phyloP scores from a whole-genome alignment of 1,140 invertebrate genomes.

The Melitaea cinxia region DNA sequence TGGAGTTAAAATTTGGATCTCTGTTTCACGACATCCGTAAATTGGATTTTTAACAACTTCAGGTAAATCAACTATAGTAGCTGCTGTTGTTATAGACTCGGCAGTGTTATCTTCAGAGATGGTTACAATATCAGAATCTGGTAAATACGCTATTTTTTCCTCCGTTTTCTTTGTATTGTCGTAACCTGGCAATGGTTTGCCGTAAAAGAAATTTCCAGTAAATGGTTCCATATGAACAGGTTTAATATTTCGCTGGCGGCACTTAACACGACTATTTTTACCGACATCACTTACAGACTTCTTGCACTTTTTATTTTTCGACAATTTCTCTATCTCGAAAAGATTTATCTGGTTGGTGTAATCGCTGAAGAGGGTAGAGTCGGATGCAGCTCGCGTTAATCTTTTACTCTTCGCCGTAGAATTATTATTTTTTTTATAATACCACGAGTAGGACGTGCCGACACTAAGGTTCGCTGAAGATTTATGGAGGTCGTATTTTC shows the following conservation, averaged over 20 bases:
- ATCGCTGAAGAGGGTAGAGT: constrained; percentile 81
- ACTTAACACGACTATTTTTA: constrained; percentile 64
- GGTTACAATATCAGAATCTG: constrained; percentile 70
- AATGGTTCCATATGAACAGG: constrained; percentile 70
- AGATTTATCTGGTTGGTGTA: constrained; percentile 78
- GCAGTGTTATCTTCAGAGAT: constrained; percentile 62
- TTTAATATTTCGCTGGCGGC: constrained; percentile 58
- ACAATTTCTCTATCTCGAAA: constrained; percentile 67
- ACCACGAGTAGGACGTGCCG: constrained; percentile 78
- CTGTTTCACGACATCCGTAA: constrained; percentile 62
- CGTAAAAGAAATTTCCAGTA: constrained; percentile 75
- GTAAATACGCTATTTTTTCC: constrained; percentile 70
- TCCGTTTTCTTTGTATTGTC: constrained; percentile 61
- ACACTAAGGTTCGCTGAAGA: constrained; percentile 77
- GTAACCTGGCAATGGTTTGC: constrained; percentile 68
- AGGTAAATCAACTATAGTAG: constrained; percentile 63
- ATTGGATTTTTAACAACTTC: constrained; percentile 70
- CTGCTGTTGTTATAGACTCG: constrained; percentile 58
- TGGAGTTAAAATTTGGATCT: constrained; percentile 57
- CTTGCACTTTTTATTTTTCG: constrained; percentile 58
- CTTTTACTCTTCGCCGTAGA: constrained; percentile 60
- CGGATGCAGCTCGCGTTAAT: constrained; percentile 65
- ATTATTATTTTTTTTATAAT: constrained; percentile 75
- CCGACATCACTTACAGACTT: constrained; percentile 66
- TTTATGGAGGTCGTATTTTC: constrained; percentile 83